Evolutionary conservation across 2,113 vertebrate genomes (phyloP).

Genomic region (Pan troglodytes): NHGRI_mPanTro3-v2.1_pri NC_072402.2:156947501-156948000

Average conservation of each 20-base stretch:
- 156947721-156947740: conserved; percentile 15
- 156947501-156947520: background rate
- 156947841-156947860: background rate
- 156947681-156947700: background rate
- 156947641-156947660: too few relatives aligned
- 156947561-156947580: background rate
- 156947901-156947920: background rate
- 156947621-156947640: background rate
- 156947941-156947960: background rate
- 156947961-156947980: background rate
- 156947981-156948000: background rate
- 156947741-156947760: background rate
- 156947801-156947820: background rate
- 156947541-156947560: background rate
- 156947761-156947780: background rate
- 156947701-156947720: background rate
- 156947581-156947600: background rate
- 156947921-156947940: conserved; percentile 3
- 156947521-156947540: conserved; percentile 1
- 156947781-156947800: background rate
- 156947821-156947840: background rate
- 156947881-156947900: background rate
- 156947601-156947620: background rate
- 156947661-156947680: background rate
- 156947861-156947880: background rate